Evolutionary conservation across 1,140 invertebrate species (phyloP).

Genomic region (Drosophila punjabiensis): DNA sequence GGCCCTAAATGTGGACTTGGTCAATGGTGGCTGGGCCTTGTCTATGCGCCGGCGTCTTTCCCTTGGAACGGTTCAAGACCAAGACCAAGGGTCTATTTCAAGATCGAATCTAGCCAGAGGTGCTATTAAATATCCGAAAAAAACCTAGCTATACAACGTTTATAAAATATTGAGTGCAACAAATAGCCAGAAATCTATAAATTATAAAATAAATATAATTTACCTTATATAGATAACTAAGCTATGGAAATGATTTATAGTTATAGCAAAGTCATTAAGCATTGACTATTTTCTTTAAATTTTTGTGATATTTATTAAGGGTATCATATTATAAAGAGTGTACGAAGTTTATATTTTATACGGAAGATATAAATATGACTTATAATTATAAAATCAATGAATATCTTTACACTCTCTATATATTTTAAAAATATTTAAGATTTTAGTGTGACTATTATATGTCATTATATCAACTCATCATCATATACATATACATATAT

Average conservation of each 20-base stretch:
- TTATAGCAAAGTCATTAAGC: background rate
- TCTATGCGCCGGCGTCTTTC: conserved; percentile 76
- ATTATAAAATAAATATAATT: too few species aligned
- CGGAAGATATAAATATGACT: background rate
- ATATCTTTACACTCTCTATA: background rate
- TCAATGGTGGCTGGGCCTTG: conserved; percentile 27
- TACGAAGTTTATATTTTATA: background rate
- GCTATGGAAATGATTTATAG: too few species aligned
- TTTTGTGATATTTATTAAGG: too few species aligned
- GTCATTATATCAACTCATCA: too few species aligned
- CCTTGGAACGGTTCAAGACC: conserved; percentile 8
- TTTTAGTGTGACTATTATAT: too few species aligned
- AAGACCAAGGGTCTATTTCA: conserved; percentile 17
- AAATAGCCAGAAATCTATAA: background rate
- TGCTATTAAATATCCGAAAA: background rate
- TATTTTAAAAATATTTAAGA: too few species aligned
- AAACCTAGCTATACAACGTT: background rate
- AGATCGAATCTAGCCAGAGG: conserved; percentile 13
- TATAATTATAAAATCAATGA: background rate
- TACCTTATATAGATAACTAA: too few species aligned
- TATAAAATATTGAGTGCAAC: background rate
- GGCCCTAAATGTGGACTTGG: conserved; percentile 18
- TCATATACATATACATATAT: too few species aligned
- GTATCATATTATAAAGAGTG: too few species aligned
- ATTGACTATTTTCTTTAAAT: too few species aligned